A percentile compares a stretch with the other conserved stretches of the same genome.
Evolutionary conservation across 2,888 invertebrate species (phyloP).

Genomic region (Conops quadrifasciatus): DNA sequence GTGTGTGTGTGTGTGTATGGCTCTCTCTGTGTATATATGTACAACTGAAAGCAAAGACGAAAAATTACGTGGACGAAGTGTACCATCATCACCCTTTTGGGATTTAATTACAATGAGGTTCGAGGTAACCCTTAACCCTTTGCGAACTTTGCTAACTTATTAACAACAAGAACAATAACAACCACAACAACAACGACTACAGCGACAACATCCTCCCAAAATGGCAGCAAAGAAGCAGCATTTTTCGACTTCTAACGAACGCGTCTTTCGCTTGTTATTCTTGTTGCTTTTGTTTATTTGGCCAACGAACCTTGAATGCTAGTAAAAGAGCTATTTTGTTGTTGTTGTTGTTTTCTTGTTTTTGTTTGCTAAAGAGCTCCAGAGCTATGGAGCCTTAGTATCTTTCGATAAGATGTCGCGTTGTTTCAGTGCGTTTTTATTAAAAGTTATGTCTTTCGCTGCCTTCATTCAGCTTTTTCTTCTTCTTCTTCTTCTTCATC

Average conservation of each 20-base stretch:
- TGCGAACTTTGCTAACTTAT: conserved; percentile 29
- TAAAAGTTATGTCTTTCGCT: no score
- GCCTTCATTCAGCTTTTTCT: no score
- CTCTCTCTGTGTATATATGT: no score
- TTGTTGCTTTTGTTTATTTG: conserved; percentile 27
- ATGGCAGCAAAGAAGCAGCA: no score
- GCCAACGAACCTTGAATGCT: conserved; percentile 37
- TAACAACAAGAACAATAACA: conserved; percentile 51
- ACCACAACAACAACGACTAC: conserved; percentile 35
- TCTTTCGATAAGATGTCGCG: no score
- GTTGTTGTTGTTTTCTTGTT: conserved; percentile 7
- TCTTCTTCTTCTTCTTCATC: background rate
- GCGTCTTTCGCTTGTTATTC: conserved; percentile 29
- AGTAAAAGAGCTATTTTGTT: conserved; percentile 7
- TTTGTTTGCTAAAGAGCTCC: background rate
- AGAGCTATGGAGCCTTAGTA: no score
- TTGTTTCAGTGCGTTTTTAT: no score
- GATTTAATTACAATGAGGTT: conserved; percentile 54
- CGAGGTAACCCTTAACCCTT: conserved; percentile 27
- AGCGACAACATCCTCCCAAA: background rate
- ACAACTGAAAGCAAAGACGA: background rate
- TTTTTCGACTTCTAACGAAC: background rate
- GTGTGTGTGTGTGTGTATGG: no score
- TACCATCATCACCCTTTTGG: conserved; percentile 46
- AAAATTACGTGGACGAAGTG: background rate